A percentile compares a stretch with the other conserved stretches of the same genome.
phyloP scores from a whole-genome alignment of 2,113 vertebrate genomes.

The Pteruthius melanotis region DNA sequence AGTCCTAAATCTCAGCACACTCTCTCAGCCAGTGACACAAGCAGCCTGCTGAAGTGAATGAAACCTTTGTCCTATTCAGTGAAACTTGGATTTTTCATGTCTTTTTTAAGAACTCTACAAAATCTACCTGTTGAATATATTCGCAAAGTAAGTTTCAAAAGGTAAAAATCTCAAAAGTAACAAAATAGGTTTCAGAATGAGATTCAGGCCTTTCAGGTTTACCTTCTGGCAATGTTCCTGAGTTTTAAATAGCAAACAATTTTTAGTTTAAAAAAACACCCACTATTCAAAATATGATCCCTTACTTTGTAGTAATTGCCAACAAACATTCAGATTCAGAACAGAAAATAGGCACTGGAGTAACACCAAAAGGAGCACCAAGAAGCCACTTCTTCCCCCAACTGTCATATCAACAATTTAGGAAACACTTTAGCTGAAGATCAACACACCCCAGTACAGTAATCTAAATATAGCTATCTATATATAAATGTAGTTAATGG shows the following conservation, averaged over 20 bases:
- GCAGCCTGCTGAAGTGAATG: slow-evolving; percentile 3
- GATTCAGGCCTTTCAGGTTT: neutral
- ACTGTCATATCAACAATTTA: neutral
- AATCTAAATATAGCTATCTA: neutral
- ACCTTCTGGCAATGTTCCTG: neutral
- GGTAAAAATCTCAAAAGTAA: neutral
- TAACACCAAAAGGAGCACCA: neutral
- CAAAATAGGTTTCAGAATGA: neutral
- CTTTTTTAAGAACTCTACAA: neutral
- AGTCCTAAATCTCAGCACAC: slow-evolving; percentile 27
- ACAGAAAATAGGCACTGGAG: neutral
- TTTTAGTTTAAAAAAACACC: rapidly evolving
- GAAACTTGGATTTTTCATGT: neutral
- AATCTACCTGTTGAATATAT: neutral
- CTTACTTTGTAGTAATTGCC: neutral
- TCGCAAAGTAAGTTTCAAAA: neutral
- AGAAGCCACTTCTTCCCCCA: neutral
- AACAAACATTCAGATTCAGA: neutral
- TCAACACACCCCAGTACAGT: neutral
- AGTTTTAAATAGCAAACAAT: neutral
- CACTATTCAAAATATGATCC: neutral
- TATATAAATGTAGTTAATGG: neutral
- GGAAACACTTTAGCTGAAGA: neutral
- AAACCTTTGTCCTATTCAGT: neutral
- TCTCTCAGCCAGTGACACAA: neutral